A percentile compares a stretch with the other conserved stretches of the same genome.
phyloP scores from a whole-genome alignment of 2,888 invertebrate species.

The Fabriciana adippe region DNA sequence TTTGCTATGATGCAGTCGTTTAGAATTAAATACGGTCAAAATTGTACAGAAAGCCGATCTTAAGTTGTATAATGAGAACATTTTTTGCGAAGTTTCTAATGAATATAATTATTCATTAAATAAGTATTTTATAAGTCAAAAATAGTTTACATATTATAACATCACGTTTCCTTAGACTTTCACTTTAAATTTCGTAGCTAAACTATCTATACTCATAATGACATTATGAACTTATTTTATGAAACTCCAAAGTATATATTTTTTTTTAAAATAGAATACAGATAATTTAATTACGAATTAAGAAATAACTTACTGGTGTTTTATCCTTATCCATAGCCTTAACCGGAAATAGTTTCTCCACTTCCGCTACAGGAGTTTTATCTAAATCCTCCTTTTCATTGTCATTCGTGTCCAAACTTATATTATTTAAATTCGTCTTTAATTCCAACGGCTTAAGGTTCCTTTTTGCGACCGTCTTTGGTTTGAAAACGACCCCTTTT shows the following conservation, averaged over 20 bases:
- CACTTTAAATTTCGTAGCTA: too few relatives aligned
- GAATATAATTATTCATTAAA: too few relatives aligned
- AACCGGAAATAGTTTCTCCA: conserved; percentile 52
- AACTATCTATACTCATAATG: too few relatives aligned
- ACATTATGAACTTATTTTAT: too few relatives aligned
- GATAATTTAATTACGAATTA: background rate
- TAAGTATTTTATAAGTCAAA: too few relatives aligned
- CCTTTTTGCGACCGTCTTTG: conserved; percentile 66
- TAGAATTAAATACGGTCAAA: conserved; percentile 39
- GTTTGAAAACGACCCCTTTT: conserved; percentile 56
- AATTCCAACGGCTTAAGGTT: conserved; percentile 81
- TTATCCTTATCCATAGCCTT: conserved; percentile 63
- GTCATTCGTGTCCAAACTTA: conserved; percentile 75
- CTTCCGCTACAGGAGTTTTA: conserved; percentile 58
- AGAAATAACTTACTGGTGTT: conserved; percentile 62
- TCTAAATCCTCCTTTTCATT: conserved; percentile 67
- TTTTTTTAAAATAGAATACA: background rate
- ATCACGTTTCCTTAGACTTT: too few relatives aligned
- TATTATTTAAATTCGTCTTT: conserved; percentile 75
- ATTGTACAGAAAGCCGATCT: background rate
- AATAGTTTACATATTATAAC: too few relatives aligned
- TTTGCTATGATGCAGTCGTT: too few relatives aligned
- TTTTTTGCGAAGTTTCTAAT: too few relatives aligned
- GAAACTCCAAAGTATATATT: too few relatives aligned
- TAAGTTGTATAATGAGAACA: too few relatives aligned